Percentiles rank a stretch among this genome's conserved stretches.
phyloP scores from a whole-genome alignment of 2,888 invertebrate species.

The Brassicogethes aeneus region DNA sequence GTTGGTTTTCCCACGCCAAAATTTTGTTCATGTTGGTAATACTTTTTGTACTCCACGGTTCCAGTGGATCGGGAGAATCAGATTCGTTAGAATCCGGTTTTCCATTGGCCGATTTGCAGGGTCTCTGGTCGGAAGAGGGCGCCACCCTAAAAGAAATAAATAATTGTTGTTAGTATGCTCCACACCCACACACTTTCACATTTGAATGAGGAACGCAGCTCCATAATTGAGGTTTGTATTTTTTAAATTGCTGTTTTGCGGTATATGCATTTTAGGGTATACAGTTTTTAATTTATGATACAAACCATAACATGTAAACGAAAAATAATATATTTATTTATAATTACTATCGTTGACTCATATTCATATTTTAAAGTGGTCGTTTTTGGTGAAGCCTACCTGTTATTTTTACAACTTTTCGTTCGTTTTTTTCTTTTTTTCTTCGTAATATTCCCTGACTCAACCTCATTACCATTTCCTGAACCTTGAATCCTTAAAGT shows the following conservation, averaged over 20 bases:
- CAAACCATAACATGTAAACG: too few relatives aligned
- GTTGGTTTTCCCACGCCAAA: conserved; percentile 52
- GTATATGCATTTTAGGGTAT: too few relatives aligned
- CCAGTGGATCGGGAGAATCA: conserved; percentile 53
- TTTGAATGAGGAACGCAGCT: too few relatives aligned
- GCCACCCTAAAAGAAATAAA: conserved; percentile 46
- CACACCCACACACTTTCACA: conserved; percentile 7
- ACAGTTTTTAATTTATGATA: too few relatives aligned
- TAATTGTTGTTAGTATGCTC: too few relatives aligned
- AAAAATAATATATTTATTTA: too few relatives aligned
- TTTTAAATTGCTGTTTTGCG: too few relatives aligned
- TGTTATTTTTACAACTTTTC: conserved; percentile 35
- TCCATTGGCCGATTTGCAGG: conserved; percentile 38
- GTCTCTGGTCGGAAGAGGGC: conserved; percentile 37
- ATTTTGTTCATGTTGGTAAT: conserved; percentile 64
- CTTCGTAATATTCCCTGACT: conserved; percentile 24
- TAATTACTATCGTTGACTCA: too few relatives aligned
- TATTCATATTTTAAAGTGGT: too few relatives aligned
- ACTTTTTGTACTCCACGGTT: conserved; percentile 64
- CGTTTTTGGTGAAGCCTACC: conserved; percentile 29
- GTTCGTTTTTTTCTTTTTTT: conserved; percentile 33
- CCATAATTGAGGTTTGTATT: too few relatives aligned
- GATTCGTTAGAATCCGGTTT: conserved; percentile 26
- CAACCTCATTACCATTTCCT: conserved; percentile 29
- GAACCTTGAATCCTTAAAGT: conserved; percentile 27